phyloP scores from a whole-genome alignment of 2,797 vertebrate genomes.

The Platyrinchus mystaceus region DNA sequence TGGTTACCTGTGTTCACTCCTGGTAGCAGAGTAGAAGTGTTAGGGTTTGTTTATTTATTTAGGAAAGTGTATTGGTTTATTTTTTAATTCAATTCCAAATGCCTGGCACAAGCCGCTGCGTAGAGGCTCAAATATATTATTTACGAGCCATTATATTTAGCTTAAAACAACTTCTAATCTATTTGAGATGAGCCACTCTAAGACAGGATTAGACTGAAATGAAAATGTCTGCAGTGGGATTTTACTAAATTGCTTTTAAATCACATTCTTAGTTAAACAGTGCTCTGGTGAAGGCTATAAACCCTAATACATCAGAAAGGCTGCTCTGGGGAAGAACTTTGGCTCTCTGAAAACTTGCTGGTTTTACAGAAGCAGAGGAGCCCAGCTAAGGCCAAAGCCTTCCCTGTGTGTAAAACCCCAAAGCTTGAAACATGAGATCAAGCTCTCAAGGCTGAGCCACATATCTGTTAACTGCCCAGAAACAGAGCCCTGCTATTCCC shows the following conservation, averaged over 20 bases:
- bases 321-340: background rate
- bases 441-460: background rate
- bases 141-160: background rate
- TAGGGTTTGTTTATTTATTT: background rate
- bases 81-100: conserved; percentile 7
- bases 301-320: background rate
- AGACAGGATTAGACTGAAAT: conserved; percentile 40
- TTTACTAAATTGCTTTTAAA: conserved; percentile 50
- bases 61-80: background rate
- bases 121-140: background rate
- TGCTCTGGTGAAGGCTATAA: background rate
- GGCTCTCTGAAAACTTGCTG: background rate
- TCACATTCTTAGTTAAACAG: background rate
- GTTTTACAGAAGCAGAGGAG: background rate
- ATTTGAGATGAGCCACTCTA: background rate
- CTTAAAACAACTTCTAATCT: conserved; percentile 11
- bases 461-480: background rate
- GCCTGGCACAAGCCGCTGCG: background rate
- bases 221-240: conserved; percentile 22
- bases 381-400: background rate
- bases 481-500: background rate
- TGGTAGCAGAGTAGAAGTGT: background rate
- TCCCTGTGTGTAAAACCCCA: background rate
- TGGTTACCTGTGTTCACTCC: background rate
- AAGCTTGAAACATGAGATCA: background rate